Percentiles rank a stretch among this genome's conserved stretches.
Evolutionary conservation across 2,888 invertebrate genomes (phyloP).

Genomic region (Branchellion lobata): DNA sequence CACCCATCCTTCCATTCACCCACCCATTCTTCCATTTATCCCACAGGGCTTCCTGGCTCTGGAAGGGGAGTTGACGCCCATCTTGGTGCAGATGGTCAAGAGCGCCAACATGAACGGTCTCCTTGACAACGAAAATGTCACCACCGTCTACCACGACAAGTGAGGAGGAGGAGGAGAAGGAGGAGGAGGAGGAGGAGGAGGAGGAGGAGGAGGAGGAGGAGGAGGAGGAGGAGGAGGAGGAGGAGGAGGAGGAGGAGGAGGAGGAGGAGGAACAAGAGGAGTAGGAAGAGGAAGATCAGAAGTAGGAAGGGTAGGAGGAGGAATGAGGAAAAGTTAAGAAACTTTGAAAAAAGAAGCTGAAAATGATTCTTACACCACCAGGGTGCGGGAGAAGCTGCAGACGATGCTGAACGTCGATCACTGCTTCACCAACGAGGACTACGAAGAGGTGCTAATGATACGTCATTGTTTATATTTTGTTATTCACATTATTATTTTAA

Average conservation of each 20-base stretch:
- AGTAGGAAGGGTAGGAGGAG: neutral
- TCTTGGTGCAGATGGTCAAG: slow-evolving; percentile 97
- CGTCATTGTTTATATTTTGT: neutral
- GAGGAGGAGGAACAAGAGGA: no score
- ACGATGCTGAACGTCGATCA: slow-evolving; percentile 86
- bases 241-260: neutral
- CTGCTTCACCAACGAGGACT: slow-evolving; percentile 81
- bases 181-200: neutral
- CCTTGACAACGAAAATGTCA: slow-evolving; percentile 95
- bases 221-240: neutral
- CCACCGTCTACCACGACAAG: slow-evolving; percentile 63
- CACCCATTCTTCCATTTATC: no score
- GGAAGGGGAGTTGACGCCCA: slow-evolving; percentile 97
- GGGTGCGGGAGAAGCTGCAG: slow-evolving; percentile 91
- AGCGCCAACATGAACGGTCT: slow-evolving; percentile 87
- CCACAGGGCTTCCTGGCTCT: slow-evolving; percentile 81
- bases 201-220: neutral
- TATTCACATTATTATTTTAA: neutral
- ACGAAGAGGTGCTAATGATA: slow-evolving; percentile 66
- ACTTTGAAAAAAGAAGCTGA: neutral
- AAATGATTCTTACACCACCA: slow-evolving; percentile 60
- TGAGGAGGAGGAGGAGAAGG: slow-evolving; percentile 51
- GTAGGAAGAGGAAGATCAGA: no score
- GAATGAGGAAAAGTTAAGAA: neutral
- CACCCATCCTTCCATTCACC: no score